A percentile compares a stretch with the other conserved stretches of the same genome.
Evolutionary conservation across 2,888 invertebrate genomes (phyloP).

Genomic region (Cosmopolites sordidus): DNA sequence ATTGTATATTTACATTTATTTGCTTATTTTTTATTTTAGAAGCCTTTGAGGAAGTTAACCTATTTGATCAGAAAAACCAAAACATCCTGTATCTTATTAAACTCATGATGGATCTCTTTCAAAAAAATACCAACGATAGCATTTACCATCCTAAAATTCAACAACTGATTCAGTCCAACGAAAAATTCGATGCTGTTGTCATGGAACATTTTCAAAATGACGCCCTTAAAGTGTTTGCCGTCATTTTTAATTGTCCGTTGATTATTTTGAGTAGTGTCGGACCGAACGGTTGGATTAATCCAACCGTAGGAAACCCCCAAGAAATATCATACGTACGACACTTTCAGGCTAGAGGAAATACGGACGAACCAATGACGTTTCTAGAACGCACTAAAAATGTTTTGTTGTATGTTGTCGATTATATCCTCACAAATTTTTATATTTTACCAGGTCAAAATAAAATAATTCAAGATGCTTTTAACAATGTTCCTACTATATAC

Average conservation of each 20-base stretch:
- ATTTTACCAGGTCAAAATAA: slow-evolving; percentile 31
- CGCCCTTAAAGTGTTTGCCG: slow-evolving; percentile 45
- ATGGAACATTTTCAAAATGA: slow-evolving; percentile 52
- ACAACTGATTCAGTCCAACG: slow-evolving; percentile 37
- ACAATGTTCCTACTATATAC: slow-evolving; percentile 29
- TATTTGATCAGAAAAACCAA: neutral
- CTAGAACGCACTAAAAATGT: slow-evolving; percentile 54
- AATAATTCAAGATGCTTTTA: slow-evolving; percentile 31
- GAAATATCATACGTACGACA: slow-evolving; percentile 53
- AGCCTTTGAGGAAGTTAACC: neutral
- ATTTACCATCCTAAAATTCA: slow-evolving; percentile 33
- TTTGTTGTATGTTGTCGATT: slow-evolving; percentile 31
- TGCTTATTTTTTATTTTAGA: neutral
- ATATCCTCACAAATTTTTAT: slow-evolving; percentile 26
- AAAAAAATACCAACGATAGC: slow-evolving; percentile 5
- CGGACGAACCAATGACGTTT: slow-evolving; percentile 49
- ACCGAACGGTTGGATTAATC: slow-evolving; percentile 48
- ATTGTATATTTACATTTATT: too few relatives aligned
- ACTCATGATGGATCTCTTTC: neutral
- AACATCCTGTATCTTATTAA: neutral
- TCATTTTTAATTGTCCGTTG: slow-evolving; percentile 43
- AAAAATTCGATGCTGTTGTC: slow-evolving; percentile 47
- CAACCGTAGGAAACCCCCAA: slow-evolving; percentile 50
- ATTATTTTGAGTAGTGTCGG: slow-evolving; percentile 48
- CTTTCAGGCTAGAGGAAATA: slow-evolving; percentile 44